A percentile compares a stretch with the other conserved stretches of the same genome.
These are phyloP conservation scores for Calonectris borealis DNA, from an alignment of 2,113 vertebrate species.

Conservation along the genomic window DNA sequence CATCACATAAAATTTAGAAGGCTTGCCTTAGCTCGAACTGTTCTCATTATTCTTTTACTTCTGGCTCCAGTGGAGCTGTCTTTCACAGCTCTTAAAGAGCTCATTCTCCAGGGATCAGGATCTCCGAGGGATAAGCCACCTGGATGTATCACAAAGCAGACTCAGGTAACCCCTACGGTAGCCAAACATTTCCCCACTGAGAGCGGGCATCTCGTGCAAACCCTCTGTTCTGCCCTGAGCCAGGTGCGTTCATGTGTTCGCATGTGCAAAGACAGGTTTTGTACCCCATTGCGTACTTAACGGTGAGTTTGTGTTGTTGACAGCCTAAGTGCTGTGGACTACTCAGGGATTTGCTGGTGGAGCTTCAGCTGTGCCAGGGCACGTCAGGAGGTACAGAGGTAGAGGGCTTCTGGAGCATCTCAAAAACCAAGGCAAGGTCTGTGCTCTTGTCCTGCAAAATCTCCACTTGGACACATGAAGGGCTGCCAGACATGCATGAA, in stretches of 20 bases:
- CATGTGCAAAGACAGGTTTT: background rate
- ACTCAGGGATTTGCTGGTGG: background rate
- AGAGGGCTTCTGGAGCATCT: background rate
- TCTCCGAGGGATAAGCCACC: background rate
- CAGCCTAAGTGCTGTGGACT: background rate
- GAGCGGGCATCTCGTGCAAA: background rate
- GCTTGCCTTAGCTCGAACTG: background rate
- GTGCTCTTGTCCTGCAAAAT: background rate
- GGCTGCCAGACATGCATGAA: background rate
- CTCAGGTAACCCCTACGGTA: rapidly evolving
- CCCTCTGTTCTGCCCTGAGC: background rate
- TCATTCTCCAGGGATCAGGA: background rate
- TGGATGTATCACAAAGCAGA: background rate
- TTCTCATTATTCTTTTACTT: background rate
- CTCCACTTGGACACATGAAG: rapidly evolving
- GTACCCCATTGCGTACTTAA: background rate
- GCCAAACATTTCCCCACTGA: background rate
- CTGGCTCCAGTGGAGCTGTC: background rate
- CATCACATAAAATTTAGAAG: background rate
- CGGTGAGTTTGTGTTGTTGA: background rate
- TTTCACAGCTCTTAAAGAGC: background rate
- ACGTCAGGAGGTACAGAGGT: background rate
- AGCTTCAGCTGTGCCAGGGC: background rate
- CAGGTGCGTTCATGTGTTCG: rapidly evolving
- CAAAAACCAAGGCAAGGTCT: background rate